Evolutionary conservation across 1,140 invertebrate species (phyloP).

Genomic region (Hydropsyche tenuis): DNA sequence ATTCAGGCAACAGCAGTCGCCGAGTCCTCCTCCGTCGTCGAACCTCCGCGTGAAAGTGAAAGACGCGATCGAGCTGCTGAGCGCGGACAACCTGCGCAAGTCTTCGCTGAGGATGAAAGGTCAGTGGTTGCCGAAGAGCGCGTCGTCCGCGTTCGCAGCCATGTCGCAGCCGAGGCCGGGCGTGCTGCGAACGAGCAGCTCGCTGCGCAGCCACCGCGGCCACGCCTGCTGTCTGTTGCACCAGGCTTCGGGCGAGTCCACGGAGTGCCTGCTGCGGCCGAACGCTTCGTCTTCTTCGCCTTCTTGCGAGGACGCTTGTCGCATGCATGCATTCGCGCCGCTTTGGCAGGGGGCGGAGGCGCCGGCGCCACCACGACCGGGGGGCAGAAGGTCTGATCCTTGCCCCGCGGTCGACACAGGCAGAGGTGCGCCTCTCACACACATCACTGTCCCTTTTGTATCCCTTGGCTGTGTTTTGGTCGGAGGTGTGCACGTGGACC

Average conservation of each 20-base stretch:
- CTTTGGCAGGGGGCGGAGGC: not conserved
- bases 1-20: conserved; percentile 43
- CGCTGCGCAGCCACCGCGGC: conserved; percentile 26
- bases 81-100: conserved; percentile 45
- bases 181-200: conserved; percentile 31
- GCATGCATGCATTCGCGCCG: no score
- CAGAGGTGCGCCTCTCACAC: conserved; percentile 14
- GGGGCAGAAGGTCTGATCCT: conserved; percentile 27
- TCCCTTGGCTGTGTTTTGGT: no score
- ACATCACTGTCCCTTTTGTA: no score
- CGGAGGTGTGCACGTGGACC: no score
- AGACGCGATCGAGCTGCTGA: conserved; percentile 46
- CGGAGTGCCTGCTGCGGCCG: conserved; percentile 41
- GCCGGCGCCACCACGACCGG: not conserved
- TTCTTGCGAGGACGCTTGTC: not conserved
- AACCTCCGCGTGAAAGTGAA: conserved; percentile 41
- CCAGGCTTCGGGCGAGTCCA: no score
- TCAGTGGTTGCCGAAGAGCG: conserved; percentile 44
- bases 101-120: conserved; percentile 46
- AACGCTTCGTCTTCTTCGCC: not conserved
- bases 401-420: conserved; percentile 16
- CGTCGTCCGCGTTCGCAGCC: conserved; percentile 32
- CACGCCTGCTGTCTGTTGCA: no score
- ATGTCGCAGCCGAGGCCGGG: conserved; percentile 28
- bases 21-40: conserved; percentile 40